These are phyloP conservation scores for Apantesis nais DNA, from an alignment of 2,888 invertebrate species.

Conservation along the genomic window DNA sequence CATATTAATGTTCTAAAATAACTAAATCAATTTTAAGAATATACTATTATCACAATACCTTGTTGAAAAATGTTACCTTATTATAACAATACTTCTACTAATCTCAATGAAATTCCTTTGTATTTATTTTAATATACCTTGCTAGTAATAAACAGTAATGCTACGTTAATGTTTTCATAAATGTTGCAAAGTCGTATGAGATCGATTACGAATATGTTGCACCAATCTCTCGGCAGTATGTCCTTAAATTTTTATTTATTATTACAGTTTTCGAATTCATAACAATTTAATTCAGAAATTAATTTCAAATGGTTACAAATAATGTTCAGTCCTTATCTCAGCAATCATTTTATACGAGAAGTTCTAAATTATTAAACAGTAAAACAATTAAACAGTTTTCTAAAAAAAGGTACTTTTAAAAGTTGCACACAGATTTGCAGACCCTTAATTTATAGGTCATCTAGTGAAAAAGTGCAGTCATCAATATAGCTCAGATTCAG, in stretches of 20 bases:
- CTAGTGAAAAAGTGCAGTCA: neutral
- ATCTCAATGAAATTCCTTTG: neutral
- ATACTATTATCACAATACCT: too few relatives aligned
- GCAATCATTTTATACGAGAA: neutral
- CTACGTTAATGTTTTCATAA: neutral
- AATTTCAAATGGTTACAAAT: neutral
- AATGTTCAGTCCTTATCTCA: neutral
- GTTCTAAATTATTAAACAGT: neutral
- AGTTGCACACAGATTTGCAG: neutral
- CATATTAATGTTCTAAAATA: too few relatives aligned
- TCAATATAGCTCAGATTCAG: slow-evolving; percentile 4
- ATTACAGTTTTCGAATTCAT: neutral
- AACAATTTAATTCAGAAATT: neutral
- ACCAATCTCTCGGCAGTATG: neutral
- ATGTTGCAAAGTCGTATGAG: neutral
- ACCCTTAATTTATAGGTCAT: neutral
- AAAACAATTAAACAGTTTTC: neutral
- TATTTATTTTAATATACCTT: neutral
- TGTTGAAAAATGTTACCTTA: too few relatives aligned
- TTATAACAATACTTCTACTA: neutral
- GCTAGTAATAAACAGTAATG: too few relatives aligned
- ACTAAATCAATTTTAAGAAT: too few relatives aligned
- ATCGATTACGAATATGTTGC: neutral
- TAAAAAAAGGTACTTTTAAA: neutral
- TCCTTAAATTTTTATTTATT: neutral